Evolutionary conservation across 2,888 invertebrate genomes (phyloP).

Genomic region (Amphimallon solstitiale): DNA sequence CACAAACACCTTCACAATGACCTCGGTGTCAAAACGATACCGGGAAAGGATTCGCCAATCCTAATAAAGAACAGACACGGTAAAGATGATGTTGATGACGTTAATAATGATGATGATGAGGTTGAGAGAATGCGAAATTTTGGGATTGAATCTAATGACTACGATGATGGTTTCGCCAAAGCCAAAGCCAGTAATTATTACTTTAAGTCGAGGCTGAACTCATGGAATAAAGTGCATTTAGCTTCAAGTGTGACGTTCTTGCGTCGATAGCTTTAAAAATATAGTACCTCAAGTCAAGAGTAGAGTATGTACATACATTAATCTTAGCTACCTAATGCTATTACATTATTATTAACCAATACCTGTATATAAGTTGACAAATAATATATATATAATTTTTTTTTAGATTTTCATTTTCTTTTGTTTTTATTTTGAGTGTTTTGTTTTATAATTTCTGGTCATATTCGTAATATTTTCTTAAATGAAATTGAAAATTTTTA

Average conservation of each 20-base stretch:
- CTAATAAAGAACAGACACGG: slow-evolving; percentile 23
- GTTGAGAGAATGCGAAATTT: slow-evolving; percentile 4
- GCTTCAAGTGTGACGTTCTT: slow-evolving; percentile 36
- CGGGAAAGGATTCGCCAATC: slow-evolving; percentile 7
- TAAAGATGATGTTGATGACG: background rate
- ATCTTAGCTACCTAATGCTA: slow-evolving; percentile 1
- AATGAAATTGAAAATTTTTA: too few species aligned
- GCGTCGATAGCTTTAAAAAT: slow-evolving; percentile 28
- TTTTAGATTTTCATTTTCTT: slow-evolving; percentile 12
- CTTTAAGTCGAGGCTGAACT: slow-evolving; percentile 20
- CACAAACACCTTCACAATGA: slow-evolving; percentile 19
- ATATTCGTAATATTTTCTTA: too few species aligned
- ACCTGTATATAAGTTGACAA: slow-evolving; percentile 19
- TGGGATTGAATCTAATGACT: background rate
- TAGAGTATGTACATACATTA: slow-evolving; percentile 20
- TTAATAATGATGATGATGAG: background rate
- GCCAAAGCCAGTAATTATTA: slow-evolving; percentile 1
- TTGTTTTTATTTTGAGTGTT: background rate
- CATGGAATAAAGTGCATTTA: slow-evolving; percentile 35
- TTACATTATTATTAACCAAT: slow-evolving; percentile 5
- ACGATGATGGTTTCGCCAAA: too few species aligned
- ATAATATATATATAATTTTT: slow-evolving; percentile 18
- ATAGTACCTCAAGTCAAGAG: background rate
- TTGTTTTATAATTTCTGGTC: too few species aligned
- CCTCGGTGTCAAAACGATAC: background rate